Percentiles rank a stretch among this genome's conserved stretches.
Conservation (phyloP, 1,140 invertebrate genomes). For the Brachionus paranguensis region DNA sequence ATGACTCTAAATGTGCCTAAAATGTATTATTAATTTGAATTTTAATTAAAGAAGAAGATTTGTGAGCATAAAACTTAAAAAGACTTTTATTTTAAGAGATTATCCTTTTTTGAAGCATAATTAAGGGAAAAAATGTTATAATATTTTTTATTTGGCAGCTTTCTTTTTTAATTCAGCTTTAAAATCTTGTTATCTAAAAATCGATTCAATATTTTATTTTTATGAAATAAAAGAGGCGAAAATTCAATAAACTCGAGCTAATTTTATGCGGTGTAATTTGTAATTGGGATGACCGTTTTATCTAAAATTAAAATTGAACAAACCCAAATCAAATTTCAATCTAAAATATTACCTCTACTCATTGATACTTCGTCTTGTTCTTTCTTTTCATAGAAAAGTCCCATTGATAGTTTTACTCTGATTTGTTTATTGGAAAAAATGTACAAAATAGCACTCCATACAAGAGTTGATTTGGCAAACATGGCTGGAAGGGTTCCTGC, state of each 20-base stretch:
- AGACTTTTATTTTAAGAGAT: not conserved
- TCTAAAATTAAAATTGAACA: not conserved
- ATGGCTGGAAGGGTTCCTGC: conserved; percentile 26
- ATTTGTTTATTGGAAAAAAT: conserved; percentile 39
- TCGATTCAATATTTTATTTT: not conserved
- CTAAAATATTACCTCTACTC: conserved; percentile 1
- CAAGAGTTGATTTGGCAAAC: conserved; percentile 39
- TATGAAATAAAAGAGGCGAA: not conserved
- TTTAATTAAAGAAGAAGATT: not conserved
- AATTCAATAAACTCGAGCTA: not conserved
- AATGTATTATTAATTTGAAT: not conserved
- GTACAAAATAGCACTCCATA: conserved; percentile 34
- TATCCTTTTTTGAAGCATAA: not conserved
- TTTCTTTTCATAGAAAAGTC: conserved; percentile 5
- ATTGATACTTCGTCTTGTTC: conserved; percentile 3
- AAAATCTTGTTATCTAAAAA: not conserved
- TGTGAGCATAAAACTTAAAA: not conserved
- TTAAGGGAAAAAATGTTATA: not conserved
- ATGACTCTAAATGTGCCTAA: not conserved
- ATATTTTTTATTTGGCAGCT: not conserved
- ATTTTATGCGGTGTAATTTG: not conserved
- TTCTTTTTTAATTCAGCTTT: not conserved
- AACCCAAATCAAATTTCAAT: not conserved
- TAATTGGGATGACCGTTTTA: not conserved
- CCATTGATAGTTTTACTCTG: not conserved